Percentiles rank a stretch among this genome's conserved stretches.
Evolutionary conservation across 2,113 vertebrate genomes (phyloP).

Genomic region (Gracilinanus agilis): DNA sequence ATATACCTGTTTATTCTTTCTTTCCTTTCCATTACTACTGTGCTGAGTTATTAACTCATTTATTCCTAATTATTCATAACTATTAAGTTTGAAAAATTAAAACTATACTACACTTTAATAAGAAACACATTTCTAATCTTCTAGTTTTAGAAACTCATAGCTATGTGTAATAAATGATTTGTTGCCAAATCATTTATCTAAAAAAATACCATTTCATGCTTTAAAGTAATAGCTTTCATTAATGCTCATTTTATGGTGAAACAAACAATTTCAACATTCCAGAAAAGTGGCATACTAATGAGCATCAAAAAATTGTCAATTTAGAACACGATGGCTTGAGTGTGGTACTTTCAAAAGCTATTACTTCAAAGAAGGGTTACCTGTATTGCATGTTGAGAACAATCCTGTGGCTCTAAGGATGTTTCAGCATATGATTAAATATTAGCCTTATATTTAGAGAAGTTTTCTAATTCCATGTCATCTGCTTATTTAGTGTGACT

Average conservation of each 20-base stretch:
- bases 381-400: neutral
- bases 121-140: slow-evolving; percentile 46
- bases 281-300: slow-evolving; percentile 40
- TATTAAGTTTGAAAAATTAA: slow-evolving; percentile 38
- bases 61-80: slow-evolving; percentile 47
- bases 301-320: slow-evolving; percentile 43
- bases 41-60: slow-evolving; percentile 43
- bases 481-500: neutral
- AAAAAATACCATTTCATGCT: slow-evolving; percentile 57
- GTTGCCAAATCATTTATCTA: slow-evolving; percentile 58
- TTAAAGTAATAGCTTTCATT: slow-evolving; percentile 64
- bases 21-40: slow-evolving; percentile 37
- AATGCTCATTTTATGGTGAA: slow-evolving; percentile 46
- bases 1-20: neutral
- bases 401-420: neutral
- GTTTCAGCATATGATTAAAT: neutral
- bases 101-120: slow-evolving; percentile 36
- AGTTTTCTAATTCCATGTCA: neutral
- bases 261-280: slow-evolving; percentile 51
- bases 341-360: slow-evolving; percentile 23
- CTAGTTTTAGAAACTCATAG: slow-evolving; percentile 41
- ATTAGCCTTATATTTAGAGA: neutral
- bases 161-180: slow-evolving; percentile 57
- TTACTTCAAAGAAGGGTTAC: slow-evolving; percentile 7
- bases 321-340: slow-evolving; percentile 11